Conservation (phyloP, 1,140 invertebrate genomes). For the Tribolium madens region DNA sequence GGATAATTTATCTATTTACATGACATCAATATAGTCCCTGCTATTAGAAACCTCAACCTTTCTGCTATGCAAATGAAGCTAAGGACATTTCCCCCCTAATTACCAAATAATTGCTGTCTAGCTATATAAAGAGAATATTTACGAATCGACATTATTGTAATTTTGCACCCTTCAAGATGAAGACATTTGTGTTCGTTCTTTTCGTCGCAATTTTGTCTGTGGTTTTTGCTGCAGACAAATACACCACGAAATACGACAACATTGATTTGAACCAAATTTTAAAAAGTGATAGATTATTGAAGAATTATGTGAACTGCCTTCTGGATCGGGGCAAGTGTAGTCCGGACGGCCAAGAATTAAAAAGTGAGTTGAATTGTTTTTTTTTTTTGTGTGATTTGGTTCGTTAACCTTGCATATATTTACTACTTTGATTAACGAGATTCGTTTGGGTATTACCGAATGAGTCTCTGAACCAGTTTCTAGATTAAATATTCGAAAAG, state of each 20-base stretch:
- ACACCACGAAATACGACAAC: conserved; percentile 79
- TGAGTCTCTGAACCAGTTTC: neutral
- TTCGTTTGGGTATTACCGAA: neutral
- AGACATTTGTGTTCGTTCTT: neutral
- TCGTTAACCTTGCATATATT: neutral
- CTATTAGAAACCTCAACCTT: neutral
- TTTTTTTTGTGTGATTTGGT: neutral
- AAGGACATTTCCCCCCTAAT: neutral
- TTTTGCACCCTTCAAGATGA: conserved; percentile 13
- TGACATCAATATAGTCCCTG: neutral
- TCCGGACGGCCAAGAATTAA: conserved; percentile 75
- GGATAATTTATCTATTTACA: neutral
- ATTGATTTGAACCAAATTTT: conserved; percentile 77
- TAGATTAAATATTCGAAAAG: too few species aligned
- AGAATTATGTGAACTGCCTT: conserved; percentile 75
- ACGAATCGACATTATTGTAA: neutral
- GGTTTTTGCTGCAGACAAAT: conserved; percentile 67
- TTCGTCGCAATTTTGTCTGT: neutral
- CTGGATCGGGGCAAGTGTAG: conserved; percentile 75
- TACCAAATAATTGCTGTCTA: neutral
- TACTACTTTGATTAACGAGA: neutral
- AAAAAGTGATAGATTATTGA: conserved; percentile 72
- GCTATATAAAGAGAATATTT: neutral
- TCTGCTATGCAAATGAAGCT: neutral
- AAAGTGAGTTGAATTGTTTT: conserved; percentile 68